A percentile compares a stretch with the other conserved stretches of the same genome.
These are phyloP conservation scores for Acrobasis suavella DNA, from an alignment of 2,888 invertebrate species.

Conservation along the genomic window DNA sequence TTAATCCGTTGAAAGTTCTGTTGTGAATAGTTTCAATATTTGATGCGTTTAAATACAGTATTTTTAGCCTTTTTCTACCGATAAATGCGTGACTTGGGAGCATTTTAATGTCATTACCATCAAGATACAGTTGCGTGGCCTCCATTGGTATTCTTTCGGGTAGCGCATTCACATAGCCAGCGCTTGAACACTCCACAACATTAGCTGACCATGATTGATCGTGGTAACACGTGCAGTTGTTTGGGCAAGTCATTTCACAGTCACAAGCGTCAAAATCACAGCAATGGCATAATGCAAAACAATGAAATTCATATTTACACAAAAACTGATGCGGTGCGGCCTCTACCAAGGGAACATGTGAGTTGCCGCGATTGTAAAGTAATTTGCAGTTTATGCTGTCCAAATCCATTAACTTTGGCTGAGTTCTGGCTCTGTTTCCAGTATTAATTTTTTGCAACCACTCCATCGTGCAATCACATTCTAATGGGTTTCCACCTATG, in stretches of 20 bases:
- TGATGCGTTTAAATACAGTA: constrained; percentile 89
- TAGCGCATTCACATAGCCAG: constrained; percentile 86
- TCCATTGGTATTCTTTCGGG: constrained; percentile 95
- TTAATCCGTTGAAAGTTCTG: constrained; percentile 92
- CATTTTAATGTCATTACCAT: constrained; percentile 90
- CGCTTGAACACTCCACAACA: constrained; percentile 90
- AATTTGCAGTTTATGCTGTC: constrained; percentile 92
- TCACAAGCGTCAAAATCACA: constrained; percentile 96
- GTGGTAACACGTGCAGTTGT: constrained; percentile 93
- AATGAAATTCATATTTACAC: constrained; percentile 92
- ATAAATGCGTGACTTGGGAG: constrained; percentile 93
- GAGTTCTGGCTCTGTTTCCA: constrained; percentile 88
- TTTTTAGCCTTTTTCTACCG: constrained; percentile 89
- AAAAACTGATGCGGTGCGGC: constrained; percentile 92
- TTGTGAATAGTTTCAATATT: constrained; percentile 91
- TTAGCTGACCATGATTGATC: constrained; percentile 94
- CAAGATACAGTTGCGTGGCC: constrained; percentile 92
- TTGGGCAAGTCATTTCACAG: constrained; percentile 95
- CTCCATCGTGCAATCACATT: constrained; percentile 95
- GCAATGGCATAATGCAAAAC: constrained; percentile 93
- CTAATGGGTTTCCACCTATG: constrained; percentile 92
- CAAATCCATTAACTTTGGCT: constrained; percentile 91
- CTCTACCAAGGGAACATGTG: constrained; percentile 88
- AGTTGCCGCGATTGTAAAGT: constrained; percentile 88
- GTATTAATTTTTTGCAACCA: constrained; percentile 93